phyloP scores from a whole-genome alignment of 2,888 invertebrate species.

The Melanostoma mellinum region DNA sequence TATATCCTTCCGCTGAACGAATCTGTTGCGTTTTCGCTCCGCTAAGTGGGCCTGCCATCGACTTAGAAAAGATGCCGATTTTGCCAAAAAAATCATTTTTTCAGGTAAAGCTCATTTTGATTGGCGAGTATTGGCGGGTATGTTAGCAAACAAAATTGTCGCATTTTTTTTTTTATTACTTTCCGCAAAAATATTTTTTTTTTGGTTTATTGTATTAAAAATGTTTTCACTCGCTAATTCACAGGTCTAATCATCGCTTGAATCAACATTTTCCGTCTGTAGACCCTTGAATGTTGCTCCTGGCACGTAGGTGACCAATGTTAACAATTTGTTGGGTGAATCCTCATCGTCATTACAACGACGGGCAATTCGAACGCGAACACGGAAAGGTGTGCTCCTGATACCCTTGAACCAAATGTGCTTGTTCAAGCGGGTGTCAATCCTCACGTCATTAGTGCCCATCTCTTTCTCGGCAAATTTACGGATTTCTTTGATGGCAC shows the following conservation, averaged over 20 bases:
- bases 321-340: constrained; percentile 98
- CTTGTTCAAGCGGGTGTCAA: constrained; percentile 99
- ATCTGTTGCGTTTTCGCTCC: no score
- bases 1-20: no score
- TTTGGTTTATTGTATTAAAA: constrained; percentile 68
- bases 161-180: no score
- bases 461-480: constrained; percentile 99
- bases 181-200: constrained; percentile 59
- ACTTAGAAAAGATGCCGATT: no score
- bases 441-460: constrained; percentile 99
- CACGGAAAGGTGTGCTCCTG: constrained; percentile 98
- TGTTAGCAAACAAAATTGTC: no score
- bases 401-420: constrained; percentile 99
- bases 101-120: no score
- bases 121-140: no score
- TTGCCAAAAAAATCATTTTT: no score
- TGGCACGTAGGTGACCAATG: constrained; percentile 97
- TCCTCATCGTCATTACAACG: constrained; percentile 99
- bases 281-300: constrained; percentile 96
- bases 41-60: no score
- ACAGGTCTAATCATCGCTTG: constrained; percentile 90
- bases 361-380: constrained; percentile 97
- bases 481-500: constrained; percentile 98
- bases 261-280: constrained; percentile 96
- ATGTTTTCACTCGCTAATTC: constrained; percentile 64